phyloP scores from a whole-genome alignment of 2,113 vertebrate genomes.

The Myanophis thanlyinensis region DNA sequence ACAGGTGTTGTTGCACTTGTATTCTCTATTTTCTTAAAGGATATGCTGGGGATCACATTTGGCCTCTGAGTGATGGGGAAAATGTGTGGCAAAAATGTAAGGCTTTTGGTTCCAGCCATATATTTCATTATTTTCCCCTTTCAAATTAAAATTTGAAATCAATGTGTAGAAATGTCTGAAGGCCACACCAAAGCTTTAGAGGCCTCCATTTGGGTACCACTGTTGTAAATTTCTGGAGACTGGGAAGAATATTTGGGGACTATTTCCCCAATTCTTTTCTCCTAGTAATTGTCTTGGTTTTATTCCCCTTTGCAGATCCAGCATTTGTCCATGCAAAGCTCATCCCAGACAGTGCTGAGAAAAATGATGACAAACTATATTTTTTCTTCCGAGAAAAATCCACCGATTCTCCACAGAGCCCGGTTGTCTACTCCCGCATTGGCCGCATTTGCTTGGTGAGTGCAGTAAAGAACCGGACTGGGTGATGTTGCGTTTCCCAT shows the following conservation, averaged over 20 bases:
- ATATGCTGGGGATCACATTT: neutral
- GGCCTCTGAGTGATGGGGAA: neutral
- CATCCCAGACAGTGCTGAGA: constrained; percentile 94
- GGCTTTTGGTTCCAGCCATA: neutral
- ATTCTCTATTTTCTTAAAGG: neutral
- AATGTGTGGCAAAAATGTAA: neutral
- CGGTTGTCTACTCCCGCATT: constrained; percentile 91
- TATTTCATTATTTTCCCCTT: neutral
- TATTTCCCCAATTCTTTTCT: neutral
- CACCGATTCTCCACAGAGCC: constrained; percentile 87
- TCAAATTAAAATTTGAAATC: neutral
- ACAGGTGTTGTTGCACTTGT: neutral
- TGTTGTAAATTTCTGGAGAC: neutral
- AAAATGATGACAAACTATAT: constrained; percentile 98
- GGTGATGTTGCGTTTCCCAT: neutral
- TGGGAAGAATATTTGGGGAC: neutral
- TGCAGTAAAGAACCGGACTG: neutral
- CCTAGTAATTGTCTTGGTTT: neutral
- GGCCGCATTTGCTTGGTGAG: constrained; percentile 96
- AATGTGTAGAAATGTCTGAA: neutral
- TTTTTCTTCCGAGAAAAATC: constrained; percentile 99
- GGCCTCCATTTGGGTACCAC: neutral
- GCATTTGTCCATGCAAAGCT: constrained; percentile 93
- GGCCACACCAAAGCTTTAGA: neutral
- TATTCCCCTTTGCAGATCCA: constrained; percentile 77